A percentile compares a stretch with the other conserved stretches of the same genome.
Evolutionary conservation across 2,888 invertebrate genomes (phyloP).

Genomic region (Slavum lentiscoides): DNA sequence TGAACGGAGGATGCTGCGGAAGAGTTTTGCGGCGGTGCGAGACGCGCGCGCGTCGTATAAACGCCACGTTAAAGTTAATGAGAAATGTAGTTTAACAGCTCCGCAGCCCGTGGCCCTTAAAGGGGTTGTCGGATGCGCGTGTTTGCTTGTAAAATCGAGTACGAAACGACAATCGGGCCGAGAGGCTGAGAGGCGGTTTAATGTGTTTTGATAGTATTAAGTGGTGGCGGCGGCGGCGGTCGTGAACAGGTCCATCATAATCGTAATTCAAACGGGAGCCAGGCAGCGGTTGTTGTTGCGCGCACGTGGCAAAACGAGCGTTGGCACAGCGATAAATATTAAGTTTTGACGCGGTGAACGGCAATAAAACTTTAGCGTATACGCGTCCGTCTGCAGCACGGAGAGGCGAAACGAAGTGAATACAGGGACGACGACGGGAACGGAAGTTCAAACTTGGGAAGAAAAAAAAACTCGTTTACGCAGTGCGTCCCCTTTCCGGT

Average conservation of each 20-base stretch:
- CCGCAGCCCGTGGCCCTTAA: background rate
- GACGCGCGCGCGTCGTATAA: conserved; percentile 13
- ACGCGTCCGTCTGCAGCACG: too few species aligned
- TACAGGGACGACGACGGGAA: too few species aligned
- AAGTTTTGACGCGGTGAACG: conserved; percentile 12
- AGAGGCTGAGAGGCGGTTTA: background rate
- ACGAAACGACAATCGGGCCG: background rate
- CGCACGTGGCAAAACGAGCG: conserved; percentile 27
- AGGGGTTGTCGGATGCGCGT: background rate
- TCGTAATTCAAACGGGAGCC: conserved; percentile 40
- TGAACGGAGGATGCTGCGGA: background rate
- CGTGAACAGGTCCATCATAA: conserved; percentile 29
- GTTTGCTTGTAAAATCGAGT: background rate
- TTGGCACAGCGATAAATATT: conserved; percentile 15
- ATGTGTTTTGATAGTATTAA: conserved; percentile 33
- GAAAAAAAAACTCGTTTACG: too few species aligned
- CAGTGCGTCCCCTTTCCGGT: too few species aligned
- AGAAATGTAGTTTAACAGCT: conserved; percentile 32
- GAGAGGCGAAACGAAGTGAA: too few species aligned
- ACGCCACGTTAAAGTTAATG: conserved; percentile 36
- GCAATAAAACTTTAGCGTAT: too few species aligned
- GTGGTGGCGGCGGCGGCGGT: conserved; percentile 23
- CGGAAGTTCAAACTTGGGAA: too few species aligned
- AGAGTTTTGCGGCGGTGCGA: background rate
- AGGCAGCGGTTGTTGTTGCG: background rate